phyloP scores from a whole-genome alignment of 2,113 vertebrate genomes.

The Lepidothrix coronata region DNA sequence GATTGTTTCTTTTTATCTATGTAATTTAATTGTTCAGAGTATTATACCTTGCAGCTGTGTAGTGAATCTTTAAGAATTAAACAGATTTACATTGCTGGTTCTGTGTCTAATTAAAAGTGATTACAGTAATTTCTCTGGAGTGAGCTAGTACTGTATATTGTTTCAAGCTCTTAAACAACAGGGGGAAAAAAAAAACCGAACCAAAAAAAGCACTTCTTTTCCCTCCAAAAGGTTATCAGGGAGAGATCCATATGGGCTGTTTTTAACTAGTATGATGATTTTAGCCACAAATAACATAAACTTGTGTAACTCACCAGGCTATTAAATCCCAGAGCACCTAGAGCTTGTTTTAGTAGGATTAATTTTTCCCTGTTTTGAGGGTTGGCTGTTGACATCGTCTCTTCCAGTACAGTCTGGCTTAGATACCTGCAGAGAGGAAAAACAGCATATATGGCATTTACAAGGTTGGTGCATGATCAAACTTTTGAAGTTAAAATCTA shows the following conservation, averaged over 20 bases:
- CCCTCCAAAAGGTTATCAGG: not conserved
- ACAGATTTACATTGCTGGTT: not conserved
- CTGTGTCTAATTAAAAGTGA: slow-evolving; percentile 38
- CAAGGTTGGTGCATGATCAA: not conserved
- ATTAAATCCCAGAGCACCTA: slow-evolving; percentile 85
- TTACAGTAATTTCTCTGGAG: slow-evolving; percentile 19
- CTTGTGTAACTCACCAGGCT: slow-evolving; percentile 79
- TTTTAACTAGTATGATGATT: not conserved
- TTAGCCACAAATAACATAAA: not conserved
- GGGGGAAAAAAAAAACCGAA: not conserved
- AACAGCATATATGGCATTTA: not conserved
- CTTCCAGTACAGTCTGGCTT: slow-evolving; percentile 65
- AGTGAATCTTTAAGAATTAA: slow-evolving; percentile 19
- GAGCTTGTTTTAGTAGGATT: slow-evolving; percentile 81
- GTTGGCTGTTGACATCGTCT: slow-evolving; percentile 64
- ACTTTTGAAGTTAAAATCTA: not conserved
- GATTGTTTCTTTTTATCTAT: slow-evolving; percentile 8
- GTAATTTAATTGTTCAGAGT: not conserved
- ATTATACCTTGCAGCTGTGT: slow-evolving; percentile 8
- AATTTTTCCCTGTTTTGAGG: slow-evolving; percentile 84
- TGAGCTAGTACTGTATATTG: not conserved
- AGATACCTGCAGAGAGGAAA: slow-evolving; percentile 78
- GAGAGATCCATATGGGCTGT: not conserved
- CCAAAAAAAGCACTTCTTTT: not conserved
- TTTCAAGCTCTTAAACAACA: not conserved